Evolutionary conservation across 53 echinoderm and acorn worm species (phyloP).

Genomic region (Mesocentrotus franciscanus): DNA sequence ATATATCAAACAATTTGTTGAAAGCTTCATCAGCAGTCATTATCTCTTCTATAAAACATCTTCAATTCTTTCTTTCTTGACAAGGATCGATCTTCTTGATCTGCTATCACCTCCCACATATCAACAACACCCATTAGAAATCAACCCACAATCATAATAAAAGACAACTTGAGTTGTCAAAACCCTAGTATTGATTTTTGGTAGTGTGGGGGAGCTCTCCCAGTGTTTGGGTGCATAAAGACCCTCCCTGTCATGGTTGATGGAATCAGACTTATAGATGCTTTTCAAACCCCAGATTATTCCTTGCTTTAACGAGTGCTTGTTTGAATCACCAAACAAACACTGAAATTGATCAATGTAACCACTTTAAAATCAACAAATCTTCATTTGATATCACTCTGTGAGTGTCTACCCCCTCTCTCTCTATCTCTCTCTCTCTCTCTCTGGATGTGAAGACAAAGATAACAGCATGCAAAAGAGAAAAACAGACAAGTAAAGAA

Average conservation of each 20-base stretch:
- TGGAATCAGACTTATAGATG: background rate
- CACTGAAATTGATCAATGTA: slow-evolving; percentile 38
- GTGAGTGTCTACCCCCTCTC: background rate
- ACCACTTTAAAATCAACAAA: slow-evolving; percentile 44
- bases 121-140: slow-evolving; percentile 32
- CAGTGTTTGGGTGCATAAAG: slow-evolving; percentile 58
- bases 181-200: slow-evolving; percentile 55
- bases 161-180: slow-evolving; percentile 63
- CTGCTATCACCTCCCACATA: slow-evolving; percentile 33
- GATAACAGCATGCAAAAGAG: too few relatives aligned
- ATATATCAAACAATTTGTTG: slow-evolving; percentile 11
- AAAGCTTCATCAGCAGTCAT: background rate
- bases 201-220: slow-evolving; percentile 52
- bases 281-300: slow-evolving; percentile 20
- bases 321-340: slow-evolving; percentile 10
- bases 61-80: background rate
- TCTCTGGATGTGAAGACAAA: background rate
- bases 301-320: slow-evolving; percentile 45
- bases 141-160: slow-evolving; percentile 27
- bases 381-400: slow-evolving; percentile 38
- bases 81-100: background rate
- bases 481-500: background rate
- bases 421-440: background rate
- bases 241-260: background rate
- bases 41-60: background rate